phyloP scores from a whole-genome alignment of 2,797 vertebrate genomes.

The Alectoris magna region DNA sequence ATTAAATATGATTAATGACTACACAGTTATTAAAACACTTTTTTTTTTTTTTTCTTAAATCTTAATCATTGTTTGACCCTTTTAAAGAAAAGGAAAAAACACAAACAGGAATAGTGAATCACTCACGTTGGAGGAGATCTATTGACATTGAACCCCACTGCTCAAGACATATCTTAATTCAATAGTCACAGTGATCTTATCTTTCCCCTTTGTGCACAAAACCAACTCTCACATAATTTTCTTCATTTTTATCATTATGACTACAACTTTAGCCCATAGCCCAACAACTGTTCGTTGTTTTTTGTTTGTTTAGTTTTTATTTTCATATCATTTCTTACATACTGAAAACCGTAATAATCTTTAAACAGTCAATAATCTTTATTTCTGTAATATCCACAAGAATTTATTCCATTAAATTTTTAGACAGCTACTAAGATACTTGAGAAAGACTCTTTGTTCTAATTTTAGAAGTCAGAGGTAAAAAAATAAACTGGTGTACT shows the following conservation, averaged over 20 bases:
- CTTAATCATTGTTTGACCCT: accelerated
- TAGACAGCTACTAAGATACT: not conserved
- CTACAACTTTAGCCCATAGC: not conserved
- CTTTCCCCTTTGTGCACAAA: not conserved
- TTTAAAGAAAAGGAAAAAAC: not conserved
- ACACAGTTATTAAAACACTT: not conserved
- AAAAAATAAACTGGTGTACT: not conserved
- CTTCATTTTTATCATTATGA: not conserved
- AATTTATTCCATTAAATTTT: not conserved
- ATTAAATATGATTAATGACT: not conserved
- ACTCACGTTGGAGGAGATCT: not conserved
- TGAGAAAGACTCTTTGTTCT: not conserved
- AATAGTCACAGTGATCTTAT: not conserved
- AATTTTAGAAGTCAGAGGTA: not conserved
- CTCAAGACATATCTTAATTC: not conserved
- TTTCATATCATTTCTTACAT: not conserved
- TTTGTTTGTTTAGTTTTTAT: not conserved
- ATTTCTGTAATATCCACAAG: not conserved
- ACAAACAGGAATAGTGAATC: not conserved
- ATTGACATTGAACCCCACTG: not conserved
- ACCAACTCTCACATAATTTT: not conserved
- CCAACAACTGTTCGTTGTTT: not conserved
- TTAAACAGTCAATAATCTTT: not conserved
- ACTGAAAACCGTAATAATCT: too few species aligned
- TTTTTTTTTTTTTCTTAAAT: not conserved